Conservation (phyloP, 2,888 invertebrate species). For the Xylophagus ater region DNA sequence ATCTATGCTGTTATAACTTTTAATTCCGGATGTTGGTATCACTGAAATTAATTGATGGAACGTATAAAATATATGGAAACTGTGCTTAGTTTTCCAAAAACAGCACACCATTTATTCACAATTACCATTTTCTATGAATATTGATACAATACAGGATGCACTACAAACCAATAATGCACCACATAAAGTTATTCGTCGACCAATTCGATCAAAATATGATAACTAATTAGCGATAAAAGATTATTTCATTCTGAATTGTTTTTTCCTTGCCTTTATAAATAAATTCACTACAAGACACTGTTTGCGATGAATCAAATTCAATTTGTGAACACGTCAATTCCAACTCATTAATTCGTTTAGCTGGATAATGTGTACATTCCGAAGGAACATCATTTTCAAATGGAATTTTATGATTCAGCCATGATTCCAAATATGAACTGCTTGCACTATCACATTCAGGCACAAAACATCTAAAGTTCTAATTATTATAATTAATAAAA, state of each 20-base stretch:
- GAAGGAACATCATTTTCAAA: slow-evolving; percentile 33
- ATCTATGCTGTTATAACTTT: too few relatives aligned
- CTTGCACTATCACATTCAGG: slow-evolving; percentile 32
- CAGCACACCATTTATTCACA: not conserved
- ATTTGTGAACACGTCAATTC: slow-evolving; percentile 33
- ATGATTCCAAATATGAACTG: slow-evolving; percentile 35
- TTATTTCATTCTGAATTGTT: slow-evolving; percentile 55
- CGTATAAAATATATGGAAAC: too few relatives aligned
- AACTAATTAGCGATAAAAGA: slow-evolving; percentile 45
- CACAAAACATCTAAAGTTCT: slow-evolving; percentile 31
- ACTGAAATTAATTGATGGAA: too few relatives aligned
- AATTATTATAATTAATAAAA: slow-evolving; percentile 25
- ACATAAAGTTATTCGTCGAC: slow-evolving; percentile 53
- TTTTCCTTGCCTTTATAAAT: slow-evolving; percentile 47
- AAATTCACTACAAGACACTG: slow-evolving; percentile 43
- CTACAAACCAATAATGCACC: slow-evolving; percentile 53
- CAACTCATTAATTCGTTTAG: slow-evolving; percentile 13
- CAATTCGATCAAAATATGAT: slow-evolving; percentile 51
- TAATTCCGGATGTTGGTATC: too few relatives aligned
- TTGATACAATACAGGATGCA: slow-evolving; percentile 26
- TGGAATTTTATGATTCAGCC: slow-evolving; percentile 42
- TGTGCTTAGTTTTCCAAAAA: too few relatives aligned
- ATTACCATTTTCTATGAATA: slow-evolving; percentile 5
- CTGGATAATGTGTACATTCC: slow-evolving; percentile 37
- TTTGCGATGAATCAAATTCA: slow-evolving; percentile 32